Conservation (phyloP, 2,113 vertebrate genomes). For the Ctenomys sociabilis region DNA sequence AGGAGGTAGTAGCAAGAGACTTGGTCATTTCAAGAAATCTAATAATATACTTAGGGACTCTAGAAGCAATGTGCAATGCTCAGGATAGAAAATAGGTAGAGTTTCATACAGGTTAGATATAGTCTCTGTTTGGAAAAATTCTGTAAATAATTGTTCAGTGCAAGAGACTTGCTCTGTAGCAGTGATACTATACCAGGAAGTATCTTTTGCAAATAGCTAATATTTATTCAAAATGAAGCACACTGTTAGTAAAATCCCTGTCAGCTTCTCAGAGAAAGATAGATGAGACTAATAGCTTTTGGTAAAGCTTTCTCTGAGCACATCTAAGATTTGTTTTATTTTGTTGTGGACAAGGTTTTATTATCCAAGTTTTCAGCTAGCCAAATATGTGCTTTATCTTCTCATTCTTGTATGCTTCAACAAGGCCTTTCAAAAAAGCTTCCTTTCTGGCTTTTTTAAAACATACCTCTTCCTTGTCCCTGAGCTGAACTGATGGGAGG, state of each 20-base stretch:
- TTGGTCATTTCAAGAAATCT: neutral
- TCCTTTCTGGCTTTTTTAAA: slow-evolving; percentile 82
- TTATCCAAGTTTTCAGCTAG: slow-evolving; percentile 60
- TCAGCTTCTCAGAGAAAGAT: slow-evolving; percentile 3
- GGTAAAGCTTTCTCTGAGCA: slow-evolving; percentile 47
- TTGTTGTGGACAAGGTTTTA: slow-evolving; percentile 63
- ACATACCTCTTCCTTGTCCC: slow-evolving; percentile 71
- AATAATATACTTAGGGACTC: neutral
- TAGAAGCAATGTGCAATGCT: neutral
- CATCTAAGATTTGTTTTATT: slow-evolving; percentile 52
- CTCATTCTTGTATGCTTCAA: slow-evolving; percentile 74
- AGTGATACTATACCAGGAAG: neutral
- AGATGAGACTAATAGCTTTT: neutral
- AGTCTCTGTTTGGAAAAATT: neutral
- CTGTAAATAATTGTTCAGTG: neutral
- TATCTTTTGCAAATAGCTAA: neutral
- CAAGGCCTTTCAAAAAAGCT: slow-evolving; percentile 80
- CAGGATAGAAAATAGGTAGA: neutral
- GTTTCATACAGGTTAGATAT: neutral
- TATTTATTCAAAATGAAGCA: neutral
- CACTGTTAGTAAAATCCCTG: slow-evolving; percentile 1
- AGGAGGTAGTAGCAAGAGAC: neutral
- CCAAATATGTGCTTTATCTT: slow-evolving; percentile 81
- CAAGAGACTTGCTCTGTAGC: neutral
- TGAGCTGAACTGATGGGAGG: slow-evolving; percentile 74